phyloP scores from a whole-genome alignment of 2,797 vertebrate genomes.

The Bovichtus variegatus region DNA sequence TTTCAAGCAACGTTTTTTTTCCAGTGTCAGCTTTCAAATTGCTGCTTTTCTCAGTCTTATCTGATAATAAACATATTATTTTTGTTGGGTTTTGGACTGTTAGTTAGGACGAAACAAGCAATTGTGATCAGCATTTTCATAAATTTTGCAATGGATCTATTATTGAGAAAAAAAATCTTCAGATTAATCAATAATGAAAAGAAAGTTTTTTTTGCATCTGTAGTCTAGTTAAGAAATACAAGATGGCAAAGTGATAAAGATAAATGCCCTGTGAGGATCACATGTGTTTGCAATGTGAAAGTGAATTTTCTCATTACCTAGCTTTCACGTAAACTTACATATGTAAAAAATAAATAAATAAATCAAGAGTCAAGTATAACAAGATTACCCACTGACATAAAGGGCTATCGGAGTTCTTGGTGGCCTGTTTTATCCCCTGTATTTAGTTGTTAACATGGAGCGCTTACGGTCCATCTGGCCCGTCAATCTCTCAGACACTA shows the following conservation, averaged over 20 bases:
- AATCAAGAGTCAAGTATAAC: neutral
- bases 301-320: neutral
- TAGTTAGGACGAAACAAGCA: neutral
- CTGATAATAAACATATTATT: neutral
- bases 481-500: conserved; percentile 63
- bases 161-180: neutral
- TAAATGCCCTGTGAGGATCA: neutral
- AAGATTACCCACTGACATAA: neutral
- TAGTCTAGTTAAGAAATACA: neutral
- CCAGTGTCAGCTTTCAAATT: neutral
- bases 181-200: neutral
- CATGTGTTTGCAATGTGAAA: neutral
- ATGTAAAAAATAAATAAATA: neutral
- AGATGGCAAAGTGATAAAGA: neutral
- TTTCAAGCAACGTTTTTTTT: neutral
- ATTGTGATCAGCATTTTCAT: neutral
- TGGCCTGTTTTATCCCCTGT: conserved; percentile 27
- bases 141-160: neutral
- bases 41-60: neutral
- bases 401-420: neutral
- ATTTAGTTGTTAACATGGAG: conserved; percentile 44
- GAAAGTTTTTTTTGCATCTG: neutral
- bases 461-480: conserved; percentile 65
- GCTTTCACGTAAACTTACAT: neutral
- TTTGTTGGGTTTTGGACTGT: neutral